phyloP scores from a whole-genome alignment of 2,888 invertebrate species.

The Caenorhabditis parvicauda region DNA sequence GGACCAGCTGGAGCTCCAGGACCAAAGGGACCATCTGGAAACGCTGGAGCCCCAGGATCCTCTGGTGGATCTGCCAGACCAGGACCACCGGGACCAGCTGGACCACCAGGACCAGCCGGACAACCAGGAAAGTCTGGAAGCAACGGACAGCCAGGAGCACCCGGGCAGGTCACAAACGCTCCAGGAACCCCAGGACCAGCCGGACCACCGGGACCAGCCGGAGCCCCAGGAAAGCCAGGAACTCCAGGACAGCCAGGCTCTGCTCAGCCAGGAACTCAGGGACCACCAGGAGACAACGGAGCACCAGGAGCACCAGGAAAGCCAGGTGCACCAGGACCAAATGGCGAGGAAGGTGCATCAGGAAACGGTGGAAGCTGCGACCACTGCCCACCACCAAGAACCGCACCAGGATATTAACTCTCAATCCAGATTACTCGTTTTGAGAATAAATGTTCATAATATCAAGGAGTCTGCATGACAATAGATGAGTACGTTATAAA shows the following conservation, averaged over 20 bases:
- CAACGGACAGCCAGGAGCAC: constrained; percentile 40
- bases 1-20: constrained; percentile 47
- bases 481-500: no score
- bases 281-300: constrained; percentile 47
- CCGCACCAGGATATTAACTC: constrained; percentile 54
- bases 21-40: constrained; percentile 46
- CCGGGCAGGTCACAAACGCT: constrained; percentile 36
- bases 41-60: constrained; percentile 43
- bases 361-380: constrained; percentile 51
- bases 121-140: constrained; percentile 45
- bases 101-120: constrained; percentile 47
- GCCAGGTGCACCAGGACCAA: constrained; percentile 39
- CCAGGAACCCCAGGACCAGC: constrained; percentile 43
- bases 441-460: no score
- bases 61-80: constrained; percentile 37
- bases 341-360: constrained; percentile 45
- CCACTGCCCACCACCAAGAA: constrained; percentile 55
- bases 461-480: no score
- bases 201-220: constrained; percentile 45
- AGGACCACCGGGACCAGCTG: constrained; percentile 48
- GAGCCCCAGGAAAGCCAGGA: constrained; percentile 47
- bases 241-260: constrained; percentile 40
- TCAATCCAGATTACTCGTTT: no score
- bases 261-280: constrained; percentile 42
- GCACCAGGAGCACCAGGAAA: constrained; percentile 45